A percentile compares a stretch with the other conserved stretches of the same genome.
phyloP scores from a whole-genome alignment of 2,113 vertebrate genomes.

The Sorex araneus region DNA sequence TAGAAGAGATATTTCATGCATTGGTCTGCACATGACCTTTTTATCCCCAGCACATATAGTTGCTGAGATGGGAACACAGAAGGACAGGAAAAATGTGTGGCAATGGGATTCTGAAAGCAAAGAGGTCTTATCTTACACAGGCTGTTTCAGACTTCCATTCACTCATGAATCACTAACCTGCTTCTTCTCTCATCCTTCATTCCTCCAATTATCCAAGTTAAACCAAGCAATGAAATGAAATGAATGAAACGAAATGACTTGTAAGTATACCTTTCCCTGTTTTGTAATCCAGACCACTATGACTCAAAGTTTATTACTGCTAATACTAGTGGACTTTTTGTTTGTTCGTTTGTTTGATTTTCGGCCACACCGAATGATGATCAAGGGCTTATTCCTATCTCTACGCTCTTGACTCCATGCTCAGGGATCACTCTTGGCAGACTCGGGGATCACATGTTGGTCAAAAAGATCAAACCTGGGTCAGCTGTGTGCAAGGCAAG shows the following conservation, averaged over 20 bases:
- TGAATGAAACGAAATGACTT: background rate
- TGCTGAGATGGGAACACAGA: background rate
- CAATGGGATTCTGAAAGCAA: background rate
- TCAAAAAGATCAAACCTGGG: no score
- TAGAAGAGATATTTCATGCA: no score
- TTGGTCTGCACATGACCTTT: background rate
- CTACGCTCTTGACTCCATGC: no score
- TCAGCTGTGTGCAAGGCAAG: no score
- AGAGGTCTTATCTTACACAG: background rate
- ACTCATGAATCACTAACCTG: rapidly evolving
- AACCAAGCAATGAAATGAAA: background rate
- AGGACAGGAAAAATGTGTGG: background rate
- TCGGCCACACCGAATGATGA: no score
- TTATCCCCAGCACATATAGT: background rate
- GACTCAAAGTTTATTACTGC: background rate
- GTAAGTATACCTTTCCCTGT: background rate
- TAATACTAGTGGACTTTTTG: background rate
- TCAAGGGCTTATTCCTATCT: no score
- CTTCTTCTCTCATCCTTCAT: background rate
- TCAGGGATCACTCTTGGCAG: no score
- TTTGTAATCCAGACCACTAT: background rate
- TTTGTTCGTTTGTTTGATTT: no score
- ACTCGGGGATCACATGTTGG: no score
- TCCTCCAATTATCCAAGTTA: background rate
- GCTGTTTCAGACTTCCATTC: background rate